Evolutionary conservation across 2,113 vertebrate genomes (phyloP), one percentile per base, ranked within the genome.

Genomic region (Pedionomus torquatus): DNA sequence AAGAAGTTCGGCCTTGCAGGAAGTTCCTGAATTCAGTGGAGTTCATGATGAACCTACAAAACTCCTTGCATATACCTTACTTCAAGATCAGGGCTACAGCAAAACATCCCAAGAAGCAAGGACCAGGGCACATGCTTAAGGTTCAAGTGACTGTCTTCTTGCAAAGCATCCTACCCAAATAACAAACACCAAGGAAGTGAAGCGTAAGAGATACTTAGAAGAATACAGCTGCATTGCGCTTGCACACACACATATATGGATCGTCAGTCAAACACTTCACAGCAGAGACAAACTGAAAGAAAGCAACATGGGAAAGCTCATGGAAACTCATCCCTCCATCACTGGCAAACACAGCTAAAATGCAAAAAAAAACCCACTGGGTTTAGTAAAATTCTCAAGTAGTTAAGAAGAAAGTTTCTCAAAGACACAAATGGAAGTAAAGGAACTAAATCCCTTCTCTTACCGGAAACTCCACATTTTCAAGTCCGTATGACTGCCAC

Each of bases 71-170:
- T 24, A 20, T 9, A 68, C 25, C 58, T 78, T 28, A 41, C 6
- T 65, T 86, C 44, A 88, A 28, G 21, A 55, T 31, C 39, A 51
- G 16, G 5, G 35, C 17, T 72, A 65, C 0, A 1, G 35, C 1
- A 70, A 39, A 60, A 74, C 19, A 72, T 31, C 6, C 12, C 16
- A 89, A 69, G n/a, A 91, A 23, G 13, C 17, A 80, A 70, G 14
- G 24, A 86, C 43, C 26, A 19, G 23, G 39, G 20, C 4, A 3
- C 30, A 26, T 0, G 0, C 17, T 74, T 75, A 77, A 63, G 49
- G 39, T n/a, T 61, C 54, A 61, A 58, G 24, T 17, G n/a, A 80
- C 28, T 37, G 5, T 10, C 12, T 74, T 83, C 69, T 64, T 33
- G 14, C 41, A 86, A 63, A 51, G 46, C 46, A 74, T 41, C 14